Evolutionary conservation across 2,888 invertebrate genomes (phyloP), one percentile per base, ranked within the genome.

Genomic region (Cryptocephalus moraei): DNA sequence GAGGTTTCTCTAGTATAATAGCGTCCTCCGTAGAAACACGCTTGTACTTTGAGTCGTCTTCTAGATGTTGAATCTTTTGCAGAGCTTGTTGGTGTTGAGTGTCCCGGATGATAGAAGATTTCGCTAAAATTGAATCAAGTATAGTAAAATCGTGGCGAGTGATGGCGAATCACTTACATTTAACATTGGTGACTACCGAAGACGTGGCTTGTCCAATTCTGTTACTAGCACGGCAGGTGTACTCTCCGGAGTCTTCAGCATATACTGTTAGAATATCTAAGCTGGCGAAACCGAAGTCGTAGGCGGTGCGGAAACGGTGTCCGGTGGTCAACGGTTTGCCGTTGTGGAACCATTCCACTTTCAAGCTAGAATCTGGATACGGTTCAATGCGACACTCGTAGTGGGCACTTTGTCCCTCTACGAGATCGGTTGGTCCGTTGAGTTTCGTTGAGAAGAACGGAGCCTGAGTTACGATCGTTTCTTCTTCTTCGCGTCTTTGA

Each of bases 231-330:
- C 81, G 82, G 70, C 91, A 90, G 10, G 87, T 88, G 63, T 92
- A 92, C 68, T 90, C 90, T 45, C 95, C 95, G 54, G 91, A 86
- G 69, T 97, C 97, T 73, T 93, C 93, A 12, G 87, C 86, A 62
- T 93, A 91, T 1, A 93, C 93, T 39, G 91, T 89, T 32, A 94
- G 77, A 51, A 99, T 89, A 68, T 99, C 97, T 52, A 99, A 78
- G 45, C 96, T 90, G 48, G 94, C 93, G 71, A 94, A 96, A 41
- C 97, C 97, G 69, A 99, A 97, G 68, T 97, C 96, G 64, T 88
- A 91, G 42, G 92, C 86, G 42, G 94, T 94, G 63, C 92, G 82
- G 76, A 91, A 92, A 52, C 95, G 82, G 66, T 94, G 93, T 47
- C 91, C 91, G 52, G 86, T 86, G 61, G 84, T 84, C 43, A 92